A percentile compares a stretch with the other conserved stretches of the same genome.
Conservation (phyloP, 2,113 vertebrate genomes). For the Lampris incognitus region DNA sequence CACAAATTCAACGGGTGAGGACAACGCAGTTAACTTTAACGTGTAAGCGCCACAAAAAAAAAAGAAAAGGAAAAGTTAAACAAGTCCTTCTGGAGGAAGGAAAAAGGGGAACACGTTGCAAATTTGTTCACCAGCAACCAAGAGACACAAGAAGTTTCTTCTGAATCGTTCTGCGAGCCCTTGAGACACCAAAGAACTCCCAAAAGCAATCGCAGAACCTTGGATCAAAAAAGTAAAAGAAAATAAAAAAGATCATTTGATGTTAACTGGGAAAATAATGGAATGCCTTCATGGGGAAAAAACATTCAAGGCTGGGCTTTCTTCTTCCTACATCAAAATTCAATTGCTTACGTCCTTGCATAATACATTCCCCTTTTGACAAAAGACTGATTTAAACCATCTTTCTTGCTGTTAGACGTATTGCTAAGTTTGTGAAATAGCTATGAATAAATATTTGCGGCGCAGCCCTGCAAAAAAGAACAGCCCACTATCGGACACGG, state of each 20-base stretch:
- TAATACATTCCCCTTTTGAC: conserved; percentile 57
- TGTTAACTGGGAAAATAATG: conserved; percentile 51
- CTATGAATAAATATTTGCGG: conserved; percentile 60
- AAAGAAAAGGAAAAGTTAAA: neutral
- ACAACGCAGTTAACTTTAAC: neutral
- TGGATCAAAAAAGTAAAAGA: conserved; percentile 30
- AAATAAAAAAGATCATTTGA: conserved; percentile 48
- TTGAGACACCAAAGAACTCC: conserved; percentile 58
- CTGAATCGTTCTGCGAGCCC: conserved; percentile 33
- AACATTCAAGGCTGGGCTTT: conserved; percentile 63
- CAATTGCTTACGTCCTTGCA: conserved; percentile 61
- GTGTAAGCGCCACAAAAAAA: conserved; percentile 9
- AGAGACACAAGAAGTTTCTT: conserved; percentile 35
- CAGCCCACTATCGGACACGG: conserved; percentile 41
- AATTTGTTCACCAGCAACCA: conserved; percentile 6
- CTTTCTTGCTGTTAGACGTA: conserved; percentile 68
- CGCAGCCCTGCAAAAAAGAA: conserved; percentile 56
- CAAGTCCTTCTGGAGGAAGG: neutral
- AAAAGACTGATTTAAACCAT: conserved; percentile 69
- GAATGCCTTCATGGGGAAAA: conserved; percentile 62
- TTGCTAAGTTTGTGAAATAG: conserved; percentile 64
- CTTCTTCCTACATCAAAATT: conserved; percentile 50
- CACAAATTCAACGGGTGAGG: conserved; percentile 20
- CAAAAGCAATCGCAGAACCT: conserved; percentile 57
- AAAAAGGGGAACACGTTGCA: conserved; percentile 18